phyloP scores from a whole-genome alignment of 2,888 invertebrate genomes.

The Latheticus oryzae region DNA sequence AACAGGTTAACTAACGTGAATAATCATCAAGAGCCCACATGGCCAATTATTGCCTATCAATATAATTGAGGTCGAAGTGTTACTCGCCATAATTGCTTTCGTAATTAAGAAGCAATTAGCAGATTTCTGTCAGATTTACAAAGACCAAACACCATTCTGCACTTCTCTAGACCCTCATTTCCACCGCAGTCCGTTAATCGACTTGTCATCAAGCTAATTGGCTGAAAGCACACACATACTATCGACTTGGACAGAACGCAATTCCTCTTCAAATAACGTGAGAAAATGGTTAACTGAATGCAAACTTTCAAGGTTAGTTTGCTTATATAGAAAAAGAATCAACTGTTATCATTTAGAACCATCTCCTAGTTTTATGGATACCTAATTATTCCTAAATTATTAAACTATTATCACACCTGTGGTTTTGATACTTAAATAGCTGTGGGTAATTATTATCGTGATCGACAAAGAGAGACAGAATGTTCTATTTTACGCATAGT shows the following conservation, averaged over 20 bases:
- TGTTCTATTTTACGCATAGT: too few relatives aligned
- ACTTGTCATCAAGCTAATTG: conserved; percentile 16
- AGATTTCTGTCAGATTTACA: neutral
- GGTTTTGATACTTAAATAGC: too few relatives aligned
- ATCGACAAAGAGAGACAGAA: conserved; percentile 7
- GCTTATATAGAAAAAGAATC: conserved; percentile 4
- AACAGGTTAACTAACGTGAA: conserved; percentile 7
- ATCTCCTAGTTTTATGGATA: too few relatives aligned
- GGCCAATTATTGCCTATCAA: conserved; percentile 8
- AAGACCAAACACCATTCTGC: neutral
- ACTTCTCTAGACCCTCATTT: conserved; percentile 1
- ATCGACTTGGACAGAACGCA: neutral
- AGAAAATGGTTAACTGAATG: neutral
- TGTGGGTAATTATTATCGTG: conserved; percentile 25
- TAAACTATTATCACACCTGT: too few relatives aligned
- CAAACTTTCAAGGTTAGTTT: conserved; percentile 5
- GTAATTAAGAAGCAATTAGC: conserved; percentile 9
- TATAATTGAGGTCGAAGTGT: conserved; percentile 5
- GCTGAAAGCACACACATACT: neutral
- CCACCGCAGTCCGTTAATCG: conserved; percentile 6
- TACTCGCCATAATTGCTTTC: neutral
- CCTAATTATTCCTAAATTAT: too few relatives aligned
- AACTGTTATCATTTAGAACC: conserved; percentile 3
- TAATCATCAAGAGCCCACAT: conserved; percentile 7
- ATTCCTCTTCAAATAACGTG: conserved; percentile 9